Evolutionary conservation across 2,797 vertebrate genomes (phyloP).

Genomic region (Pseudochirops corinnae): DNA sequence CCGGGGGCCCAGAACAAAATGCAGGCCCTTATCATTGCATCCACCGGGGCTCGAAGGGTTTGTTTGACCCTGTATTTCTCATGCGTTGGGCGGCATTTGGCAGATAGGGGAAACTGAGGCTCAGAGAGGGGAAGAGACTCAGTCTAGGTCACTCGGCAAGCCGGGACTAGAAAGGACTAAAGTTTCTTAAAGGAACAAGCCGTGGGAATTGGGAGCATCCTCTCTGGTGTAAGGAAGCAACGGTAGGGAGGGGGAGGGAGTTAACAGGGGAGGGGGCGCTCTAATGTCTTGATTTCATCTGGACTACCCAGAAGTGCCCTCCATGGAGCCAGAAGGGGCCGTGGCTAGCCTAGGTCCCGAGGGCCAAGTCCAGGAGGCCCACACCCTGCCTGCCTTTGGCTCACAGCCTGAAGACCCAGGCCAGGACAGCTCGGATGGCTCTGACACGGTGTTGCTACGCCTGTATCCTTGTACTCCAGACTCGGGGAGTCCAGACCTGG

Average conservation of each 20-base stretch:
- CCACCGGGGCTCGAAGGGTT: neutral
- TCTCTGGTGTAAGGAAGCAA: neutral
- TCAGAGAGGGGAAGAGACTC: neutral
- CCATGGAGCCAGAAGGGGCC: constrained; percentile 64
- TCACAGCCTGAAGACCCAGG: constrained; percentile 49
- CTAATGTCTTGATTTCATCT: accelerated
- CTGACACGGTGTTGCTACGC: constrained; percentile 56
- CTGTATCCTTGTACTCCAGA: constrained; percentile 64
- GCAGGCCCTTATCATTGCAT: neutral
- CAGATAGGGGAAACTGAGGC: neutral
- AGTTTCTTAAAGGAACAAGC: neutral
- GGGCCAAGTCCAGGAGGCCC: constrained; percentile 42
- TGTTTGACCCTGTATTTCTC: neutral
- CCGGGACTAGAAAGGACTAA: neutral
- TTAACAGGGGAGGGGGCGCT: neutral
- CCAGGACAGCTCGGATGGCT: neutral
- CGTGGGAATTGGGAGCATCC: neutral
- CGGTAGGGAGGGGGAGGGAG: neutral
- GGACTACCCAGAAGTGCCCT: neutral
- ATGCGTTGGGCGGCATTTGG: neutral
- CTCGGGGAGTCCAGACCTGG: constrained; percentile 27
- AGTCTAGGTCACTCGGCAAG: neutral
- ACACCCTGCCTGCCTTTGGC: constrained; percentile 22
- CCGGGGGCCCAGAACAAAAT: neutral
- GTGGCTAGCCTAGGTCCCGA: neutral